These are phyloP conservation scores for Leptinotarsa peninsularis DNA, from an alignment of 2,888 invertebrate genomes.

Conservation along the genomic window DNA sequence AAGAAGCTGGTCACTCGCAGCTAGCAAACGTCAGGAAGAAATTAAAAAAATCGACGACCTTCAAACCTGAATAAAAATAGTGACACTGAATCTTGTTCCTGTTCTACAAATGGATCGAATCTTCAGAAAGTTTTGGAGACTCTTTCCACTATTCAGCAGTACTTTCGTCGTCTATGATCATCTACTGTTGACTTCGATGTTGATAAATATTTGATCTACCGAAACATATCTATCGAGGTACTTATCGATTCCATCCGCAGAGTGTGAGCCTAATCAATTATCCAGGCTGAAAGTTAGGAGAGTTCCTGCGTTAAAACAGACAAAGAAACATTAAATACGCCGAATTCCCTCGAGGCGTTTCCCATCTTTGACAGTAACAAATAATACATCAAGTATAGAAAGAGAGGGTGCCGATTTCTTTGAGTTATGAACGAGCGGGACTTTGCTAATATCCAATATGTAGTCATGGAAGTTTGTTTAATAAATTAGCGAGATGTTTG, in stretches of 20 bases:
- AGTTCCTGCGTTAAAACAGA: slow-evolving; percentile 25
- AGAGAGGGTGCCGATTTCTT: slow-evolving; percentile 34
- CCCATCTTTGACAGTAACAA: slow-evolving; percentile 40
- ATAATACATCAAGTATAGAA: slow-evolving; percentile 34
- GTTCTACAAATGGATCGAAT: no score
- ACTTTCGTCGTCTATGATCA: background rate
- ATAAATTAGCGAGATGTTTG: slow-evolving; percentile 9
- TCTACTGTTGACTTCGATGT: background rate
- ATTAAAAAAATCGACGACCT: no score
- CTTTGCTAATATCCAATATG: slow-evolving; percentile 23
- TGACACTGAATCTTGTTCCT: no score
- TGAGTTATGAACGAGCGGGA: slow-evolving; percentile 25
- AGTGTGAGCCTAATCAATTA: slow-evolving; percentile 15
- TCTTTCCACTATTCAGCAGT: no score
- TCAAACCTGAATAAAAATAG: no score
- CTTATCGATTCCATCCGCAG: background rate
- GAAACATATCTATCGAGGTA: background rate
- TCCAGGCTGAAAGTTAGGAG: slow-evolving; percentile 1
- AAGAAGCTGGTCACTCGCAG: no score
- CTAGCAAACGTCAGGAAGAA: no score
- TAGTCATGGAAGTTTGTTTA: slow-evolving; percentile 16
- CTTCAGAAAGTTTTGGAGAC: no score
- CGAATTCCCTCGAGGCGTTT: slow-evolving; percentile 30
- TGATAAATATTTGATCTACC: background rate
- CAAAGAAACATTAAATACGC: slow-evolving; percentile 37